phyloP scores from a whole-genome alignment of 2,888 invertebrate species.

The Harpalus rubripes region DNA sequence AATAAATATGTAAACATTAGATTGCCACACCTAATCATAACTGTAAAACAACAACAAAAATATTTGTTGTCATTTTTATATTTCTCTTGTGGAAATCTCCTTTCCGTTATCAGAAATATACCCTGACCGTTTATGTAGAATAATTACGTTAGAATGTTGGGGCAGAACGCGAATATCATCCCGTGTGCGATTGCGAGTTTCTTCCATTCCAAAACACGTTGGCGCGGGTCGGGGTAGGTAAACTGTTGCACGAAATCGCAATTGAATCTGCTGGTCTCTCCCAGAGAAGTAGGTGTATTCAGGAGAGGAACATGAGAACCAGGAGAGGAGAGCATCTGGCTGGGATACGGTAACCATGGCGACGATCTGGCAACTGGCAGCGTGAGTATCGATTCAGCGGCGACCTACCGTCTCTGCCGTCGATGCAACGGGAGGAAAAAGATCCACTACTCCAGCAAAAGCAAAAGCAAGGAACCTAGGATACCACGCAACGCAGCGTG shows the following conservation, averaged over 20 bases:
- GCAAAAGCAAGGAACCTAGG: neutral
- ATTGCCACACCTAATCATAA: too few species aligned
- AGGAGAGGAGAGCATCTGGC: slow-evolving; percentile 76
- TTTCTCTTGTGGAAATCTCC: neutral
- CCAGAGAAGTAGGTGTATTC: slow-evolving; percentile 68
- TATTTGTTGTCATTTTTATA: neutral
- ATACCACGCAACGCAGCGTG: neutral
- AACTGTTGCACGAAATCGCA: slow-evolving; percentile 65
- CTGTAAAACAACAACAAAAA: too few species aligned
- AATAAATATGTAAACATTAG: too few species aligned
- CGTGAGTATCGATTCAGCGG: slow-evolving; percentile 65
- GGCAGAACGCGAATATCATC: neutral
- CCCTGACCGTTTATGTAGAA: neutral
- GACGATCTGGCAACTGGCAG: slow-evolving; percentile 72
- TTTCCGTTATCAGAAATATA: slow-evolving; percentile 20
- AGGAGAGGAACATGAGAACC: slow-evolving; percentile 71
- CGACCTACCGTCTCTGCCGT: slow-evolving; percentile 63
- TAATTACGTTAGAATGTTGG: slow-evolving; percentile 1
- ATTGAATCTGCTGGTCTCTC: slow-evolving; percentile 52
- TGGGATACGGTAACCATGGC: slow-evolving; percentile 77
- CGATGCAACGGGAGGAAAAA: slow-evolving; percentile 35
- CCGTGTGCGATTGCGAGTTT: neutral
- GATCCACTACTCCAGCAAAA: neutral
- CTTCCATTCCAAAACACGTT: neutral
- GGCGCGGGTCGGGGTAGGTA: slow-evolving; percentile 30